Evolutionary conservation across 2,888 invertebrate species (phyloP).

Genomic region (Ennomos erosarius): DNA sequence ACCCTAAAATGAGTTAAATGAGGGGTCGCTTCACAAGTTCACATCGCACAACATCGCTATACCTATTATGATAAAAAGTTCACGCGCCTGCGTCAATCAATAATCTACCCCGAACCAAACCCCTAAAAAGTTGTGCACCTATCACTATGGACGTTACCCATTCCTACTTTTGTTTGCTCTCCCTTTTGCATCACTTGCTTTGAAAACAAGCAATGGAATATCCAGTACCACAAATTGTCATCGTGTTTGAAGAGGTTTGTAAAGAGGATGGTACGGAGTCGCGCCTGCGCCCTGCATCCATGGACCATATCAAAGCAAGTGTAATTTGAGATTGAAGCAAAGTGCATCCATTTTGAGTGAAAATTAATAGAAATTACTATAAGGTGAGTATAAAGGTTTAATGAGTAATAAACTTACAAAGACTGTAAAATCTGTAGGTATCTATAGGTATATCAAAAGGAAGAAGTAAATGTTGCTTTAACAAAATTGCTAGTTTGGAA

Average conservation of each 20-base stretch:
- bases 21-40: too few species aligned
- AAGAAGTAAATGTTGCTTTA: too few species aligned
- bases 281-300: constrained; percentile 78
- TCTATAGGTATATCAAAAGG: too few species aligned
- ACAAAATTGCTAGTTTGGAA: neutral
- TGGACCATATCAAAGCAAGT: constrained; percentile 75
- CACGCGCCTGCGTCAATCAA: constrained; percentile 81
- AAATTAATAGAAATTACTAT: constrained; percentile 52
- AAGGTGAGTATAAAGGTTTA: constrained; percentile 68
- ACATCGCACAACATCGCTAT: too few species aligned
- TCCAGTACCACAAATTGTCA: neutral
- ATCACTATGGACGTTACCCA: constrained; percentile 39
- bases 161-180: constrained; percentile 43
- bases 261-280: constrained; percentile 47
- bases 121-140: constrained; percentile 21
- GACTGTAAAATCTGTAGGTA: neutral
- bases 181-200: neutral
- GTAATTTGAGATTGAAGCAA: constrained; percentile 66
- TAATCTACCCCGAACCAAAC: constrained; percentile 56
- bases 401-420: neutral
- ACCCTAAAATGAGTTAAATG: too few species aligned
- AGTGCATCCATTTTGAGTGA: constrained; percentile 70
- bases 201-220: constrained; percentile 50
- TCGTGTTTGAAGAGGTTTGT: constrained; percentile 48
- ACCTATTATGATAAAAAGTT: constrained; percentile 53